phyloP scores from a whole-genome alignment of 2,888 invertebrate genomes.

The Hirtodrosophila cameraria region DNA sequence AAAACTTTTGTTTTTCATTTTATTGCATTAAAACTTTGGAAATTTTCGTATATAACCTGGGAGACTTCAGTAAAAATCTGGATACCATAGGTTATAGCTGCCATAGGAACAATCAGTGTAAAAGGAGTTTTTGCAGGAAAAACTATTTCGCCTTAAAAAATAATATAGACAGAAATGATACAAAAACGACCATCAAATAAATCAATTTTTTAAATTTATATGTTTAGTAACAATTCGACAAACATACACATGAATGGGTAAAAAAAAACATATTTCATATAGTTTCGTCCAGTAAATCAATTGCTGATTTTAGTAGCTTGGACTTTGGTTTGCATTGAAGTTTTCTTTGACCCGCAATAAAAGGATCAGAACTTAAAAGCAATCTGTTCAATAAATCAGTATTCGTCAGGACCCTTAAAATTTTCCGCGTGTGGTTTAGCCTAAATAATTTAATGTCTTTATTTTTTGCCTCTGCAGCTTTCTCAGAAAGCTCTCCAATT shows the following conservation, averaged over 20 bases:
- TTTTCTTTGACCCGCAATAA: slow-evolving; percentile 9
- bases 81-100: no score
- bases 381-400: slow-evolving; percentile 8
- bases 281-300: neutral
- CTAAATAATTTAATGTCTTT: no score
- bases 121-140: neutral
- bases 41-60: neutral
- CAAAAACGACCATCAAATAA: no score
- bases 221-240: no score
- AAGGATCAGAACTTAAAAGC: slow-evolving; percentile 13
- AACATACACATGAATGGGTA: no score
- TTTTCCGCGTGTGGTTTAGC: no score
- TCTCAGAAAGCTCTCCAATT: no score
- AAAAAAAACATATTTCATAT: no score
- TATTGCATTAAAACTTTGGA: neutral
- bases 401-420: neutral
- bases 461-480: no score
- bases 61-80: neutral
- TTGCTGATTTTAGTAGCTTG: neutral
- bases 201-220: no score
- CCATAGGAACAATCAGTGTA: slow-evolving; percentile 1
- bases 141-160: neutral
- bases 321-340: no score
- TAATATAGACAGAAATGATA: no score
- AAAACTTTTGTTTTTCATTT: neutral